phyloP scores from a whole-genome alignment of 2,888 invertebrate genomes.

The Drosophila cognata region DNA sequence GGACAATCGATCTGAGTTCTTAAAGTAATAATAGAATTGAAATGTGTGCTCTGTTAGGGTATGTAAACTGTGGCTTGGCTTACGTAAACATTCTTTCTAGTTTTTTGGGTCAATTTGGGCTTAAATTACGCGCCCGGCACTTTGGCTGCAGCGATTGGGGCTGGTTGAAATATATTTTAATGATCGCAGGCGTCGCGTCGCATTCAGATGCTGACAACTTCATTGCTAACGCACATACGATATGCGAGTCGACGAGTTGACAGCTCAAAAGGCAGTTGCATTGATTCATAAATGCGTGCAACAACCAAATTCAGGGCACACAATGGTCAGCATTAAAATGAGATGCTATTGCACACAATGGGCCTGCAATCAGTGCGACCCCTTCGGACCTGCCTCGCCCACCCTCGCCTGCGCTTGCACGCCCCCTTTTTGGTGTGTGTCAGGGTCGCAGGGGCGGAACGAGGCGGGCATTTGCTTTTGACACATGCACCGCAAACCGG shows the following conservation, averaged over 20 bases:
- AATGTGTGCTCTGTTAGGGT: not conserved
- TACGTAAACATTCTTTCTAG: constrained; percentile 2
- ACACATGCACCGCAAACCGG: constrained; percentile 42
- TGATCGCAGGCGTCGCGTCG: constrained; percentile 46
- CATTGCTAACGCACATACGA: constrained; percentile 49
- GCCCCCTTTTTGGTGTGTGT: constrained; percentile 44
- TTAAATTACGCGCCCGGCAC: constrained; percentile 71
- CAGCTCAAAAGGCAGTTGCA: constrained; percentile 44
- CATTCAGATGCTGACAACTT: constrained; percentile 66
- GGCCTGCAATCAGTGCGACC: constrained; percentile 56
- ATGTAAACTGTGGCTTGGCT: not conserved
- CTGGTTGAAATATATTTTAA: constrained; percentile 57
- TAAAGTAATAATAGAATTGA: not conserved
- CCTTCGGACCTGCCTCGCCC: constrained; percentile 16
- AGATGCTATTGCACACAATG: constrained; percentile 63
- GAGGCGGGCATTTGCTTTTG: constrained; percentile 37
- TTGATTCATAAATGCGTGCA: constrained; percentile 56
- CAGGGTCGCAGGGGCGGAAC: constrained; percentile 46
- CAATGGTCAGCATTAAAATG: constrained; percentile 71
- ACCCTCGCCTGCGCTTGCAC: constrained; percentile 43
- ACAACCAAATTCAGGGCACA: constrained; percentile 61
- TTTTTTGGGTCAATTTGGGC: constrained; percentile 79
- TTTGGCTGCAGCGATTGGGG: constrained; percentile 65
- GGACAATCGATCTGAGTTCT: not conserved
- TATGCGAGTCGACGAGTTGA: constrained; percentile 36